Percentiles rank a stretch among this genome's conserved stretches.
Evolutionary conservation across 2,113 vertebrate genomes (phyloP).

Genomic region (Callaeas wilsoni): DNA sequence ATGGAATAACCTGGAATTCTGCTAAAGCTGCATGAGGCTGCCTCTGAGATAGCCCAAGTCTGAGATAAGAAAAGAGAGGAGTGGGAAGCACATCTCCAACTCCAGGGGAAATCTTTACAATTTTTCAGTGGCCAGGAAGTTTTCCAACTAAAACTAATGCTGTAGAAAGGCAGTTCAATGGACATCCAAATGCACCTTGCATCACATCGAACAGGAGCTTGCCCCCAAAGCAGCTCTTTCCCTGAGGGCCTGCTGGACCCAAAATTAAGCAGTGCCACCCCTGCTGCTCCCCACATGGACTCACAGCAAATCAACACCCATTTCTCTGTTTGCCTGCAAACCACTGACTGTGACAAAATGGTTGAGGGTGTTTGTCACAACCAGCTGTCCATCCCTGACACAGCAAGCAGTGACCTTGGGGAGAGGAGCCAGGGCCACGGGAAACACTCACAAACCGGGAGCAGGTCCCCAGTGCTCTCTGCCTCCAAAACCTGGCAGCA

Average conservation of each 20-base stretch:
- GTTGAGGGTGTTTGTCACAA: background rate
- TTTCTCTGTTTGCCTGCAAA: background rate
- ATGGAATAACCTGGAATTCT: background rate
- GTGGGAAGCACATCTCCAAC: background rate
- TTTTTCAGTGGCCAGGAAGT: background rate
- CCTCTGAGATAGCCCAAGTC: background rate
- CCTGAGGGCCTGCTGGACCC: background rate
- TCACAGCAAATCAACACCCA: background rate
- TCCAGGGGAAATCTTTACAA: background rate
- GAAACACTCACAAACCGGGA: background rate
- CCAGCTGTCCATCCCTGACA: background rate
- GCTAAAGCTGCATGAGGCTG: background rate
- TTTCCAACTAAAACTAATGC: background rate
- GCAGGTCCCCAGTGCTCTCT: background rate
- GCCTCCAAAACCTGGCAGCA: background rate
- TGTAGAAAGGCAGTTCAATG: background rate
- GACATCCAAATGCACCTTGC: background rate
- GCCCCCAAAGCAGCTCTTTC: background rate
- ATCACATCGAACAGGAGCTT: background rate
- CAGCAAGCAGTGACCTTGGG: background rate
- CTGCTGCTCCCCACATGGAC: background rate
- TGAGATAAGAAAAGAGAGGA: background rate
- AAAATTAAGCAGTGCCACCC: background rate
- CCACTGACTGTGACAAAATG: fast-evolving
- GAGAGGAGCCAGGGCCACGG: background rate